These are phyloP conservation scores for Habropoda laboriosa DNA, from an alignment of 1,140 invertebrate species.

Conservation along the genomic window DNA sequence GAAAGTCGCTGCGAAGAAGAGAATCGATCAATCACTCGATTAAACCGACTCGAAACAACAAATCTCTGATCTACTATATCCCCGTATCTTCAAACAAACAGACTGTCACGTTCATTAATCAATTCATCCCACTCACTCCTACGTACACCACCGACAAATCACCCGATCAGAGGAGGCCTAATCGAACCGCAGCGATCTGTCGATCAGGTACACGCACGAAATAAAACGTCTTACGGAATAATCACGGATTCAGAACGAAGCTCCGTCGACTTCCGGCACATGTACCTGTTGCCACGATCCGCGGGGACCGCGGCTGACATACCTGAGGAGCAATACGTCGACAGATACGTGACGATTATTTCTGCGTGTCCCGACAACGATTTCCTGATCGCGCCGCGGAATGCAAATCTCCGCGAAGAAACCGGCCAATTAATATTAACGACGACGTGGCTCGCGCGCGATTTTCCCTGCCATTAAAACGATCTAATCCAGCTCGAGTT, in stretches of 20 bases:
- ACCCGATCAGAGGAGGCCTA: background rate
- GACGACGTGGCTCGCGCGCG: slow-evolving; percentile 36
- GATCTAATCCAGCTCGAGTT: slow-evolving; percentile 55
- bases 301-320: slow-evolving; percentile 27
- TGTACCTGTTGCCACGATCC: slow-evolving; percentile 54
- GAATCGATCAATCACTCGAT: background rate
- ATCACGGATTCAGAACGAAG: slow-evolving; percentile 58
- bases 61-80: background rate
- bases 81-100: background rate
- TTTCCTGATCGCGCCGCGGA: slow-evolving; percentile 58
- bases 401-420: slow-evolving; percentile 56
- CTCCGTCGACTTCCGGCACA: slow-evolving; percentile 52
- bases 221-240: slow-evolving; percentile 25
- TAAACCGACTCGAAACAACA: background rate
- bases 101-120: background rate
- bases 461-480: slow-evolving; percentile 52
- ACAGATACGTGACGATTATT: slow-evolving; percentile 66
- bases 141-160: background rate
- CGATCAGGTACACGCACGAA: background rate
- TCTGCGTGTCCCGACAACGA: slow-evolving; percentile 57
- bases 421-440: slow-evolving; percentile 65
- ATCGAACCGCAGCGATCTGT: background rate
- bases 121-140: background rate
- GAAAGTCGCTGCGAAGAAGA: background rate
- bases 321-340: slow-evolving; percentile 51